These are phyloP conservation scores for Herminia tarsipennalis DNA, from an alignment of 2,888 invertebrate species.

Conservation along the genomic window DNA sequence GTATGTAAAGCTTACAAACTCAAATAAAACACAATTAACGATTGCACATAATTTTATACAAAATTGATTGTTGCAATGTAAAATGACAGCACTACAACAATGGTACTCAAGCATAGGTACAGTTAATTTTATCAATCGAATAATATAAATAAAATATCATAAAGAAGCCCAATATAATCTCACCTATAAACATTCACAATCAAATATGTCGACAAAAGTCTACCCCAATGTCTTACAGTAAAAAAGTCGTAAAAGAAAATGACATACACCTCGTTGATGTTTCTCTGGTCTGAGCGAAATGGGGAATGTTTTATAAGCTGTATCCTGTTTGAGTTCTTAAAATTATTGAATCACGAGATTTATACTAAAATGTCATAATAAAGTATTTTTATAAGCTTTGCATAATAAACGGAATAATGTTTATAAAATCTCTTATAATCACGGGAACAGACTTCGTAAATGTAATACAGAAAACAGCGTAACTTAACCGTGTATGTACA, in stretches of 20 bases:
- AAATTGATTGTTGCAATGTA: no score
- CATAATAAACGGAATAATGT: not conserved
- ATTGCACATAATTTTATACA: no score
- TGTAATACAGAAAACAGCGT: not conserved
- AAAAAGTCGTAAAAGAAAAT: constrained; percentile 3
- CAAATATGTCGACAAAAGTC: not conserved
- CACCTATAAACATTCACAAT: no score
- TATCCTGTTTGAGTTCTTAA: not conserved
- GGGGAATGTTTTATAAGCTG: constrained; percentile 3
- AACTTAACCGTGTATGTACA: constrained; percentile 4
- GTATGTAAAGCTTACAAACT: no score
- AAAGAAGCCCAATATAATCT: no score
- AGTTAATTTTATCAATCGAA: no score
- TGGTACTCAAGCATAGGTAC: no score
- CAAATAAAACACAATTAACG: no score
- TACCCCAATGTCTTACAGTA: not conserved
- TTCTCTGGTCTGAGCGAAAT: not conserved
- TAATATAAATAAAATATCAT: no score
- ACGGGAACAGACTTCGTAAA: not conserved
- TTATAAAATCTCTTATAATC: not conserved
- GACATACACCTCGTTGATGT: not conserved
- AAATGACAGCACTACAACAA: no score
- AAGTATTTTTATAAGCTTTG: constrained; percentile 5
- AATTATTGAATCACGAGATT: not conserved
- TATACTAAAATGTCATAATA: not conserved